Base-by-base conservation (phyloP, 1,140 invertebrate species). In the Apocrypta bakeri region DNA sequence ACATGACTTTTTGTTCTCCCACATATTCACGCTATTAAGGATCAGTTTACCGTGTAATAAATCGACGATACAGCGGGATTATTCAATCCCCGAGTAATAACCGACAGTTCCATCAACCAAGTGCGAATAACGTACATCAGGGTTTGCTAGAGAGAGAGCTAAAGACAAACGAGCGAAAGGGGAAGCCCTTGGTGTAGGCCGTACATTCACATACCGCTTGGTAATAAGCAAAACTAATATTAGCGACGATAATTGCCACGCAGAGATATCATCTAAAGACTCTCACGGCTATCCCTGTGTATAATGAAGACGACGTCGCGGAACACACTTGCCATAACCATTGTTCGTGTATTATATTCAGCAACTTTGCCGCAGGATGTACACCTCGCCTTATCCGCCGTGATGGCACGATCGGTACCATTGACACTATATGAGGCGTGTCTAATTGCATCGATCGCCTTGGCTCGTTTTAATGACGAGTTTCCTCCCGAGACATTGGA, bases 381-480 rank as follows among this genome's bases (percentile, higher is more conserved):
- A 25, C 56, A 74, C 71, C 79, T 74, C 71, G 61, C 71, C 79
- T 66, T 74, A 73, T 80, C 69, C 69, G 68, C 68, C 25, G 37
- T 14, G 61, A 25, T 1, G 72, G 66, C 29, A 9, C 42, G 56
- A 24, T 69, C 25, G 29, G 73, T 33, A 64, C 86, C 87, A 89
- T 90, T 88, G 87, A 89, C 83, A 88, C 89, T 88, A 90, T 90
- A 90, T 90, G 90, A 91, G 89, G 87, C 90, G 90, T 91, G 88
- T 90, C 91, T 90, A 91, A 91, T 92, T 91, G 90, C 88, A 87
- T n/a, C 68, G 72, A 81, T 74, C 68, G 33, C 37, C 63, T 25
- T 29, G 63, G 29, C 29, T 72, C 29, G 17, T 37, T 72, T 72
- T 29, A 56, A 56, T 56, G 48, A 56, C 7, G 48, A 56, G 48